Evolutionary conservation across 1,140 invertebrate genomes (phyloP).

Genomic region (Mycetomoellerius zeteki): DNA sequence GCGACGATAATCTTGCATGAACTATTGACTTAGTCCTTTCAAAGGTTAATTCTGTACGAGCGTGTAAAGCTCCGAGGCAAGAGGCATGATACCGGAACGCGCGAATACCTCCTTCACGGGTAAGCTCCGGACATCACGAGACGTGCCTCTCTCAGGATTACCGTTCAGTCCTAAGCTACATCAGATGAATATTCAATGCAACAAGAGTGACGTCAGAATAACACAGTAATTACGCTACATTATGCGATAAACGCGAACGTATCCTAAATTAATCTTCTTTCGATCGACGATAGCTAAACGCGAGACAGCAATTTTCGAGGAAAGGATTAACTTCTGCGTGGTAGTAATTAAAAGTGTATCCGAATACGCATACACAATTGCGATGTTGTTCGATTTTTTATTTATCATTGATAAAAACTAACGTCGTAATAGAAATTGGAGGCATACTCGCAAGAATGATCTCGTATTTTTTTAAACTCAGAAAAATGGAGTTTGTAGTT

Average conservation of each 20-base stretch:
- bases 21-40: constrained; percentile 33
- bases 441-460: not conserved
- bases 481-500: constrained; percentile 27
- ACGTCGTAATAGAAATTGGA: not conserved
- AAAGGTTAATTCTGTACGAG: constrained; percentile 40
- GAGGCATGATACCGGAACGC: constrained; percentile 37
- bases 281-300: not conserved
- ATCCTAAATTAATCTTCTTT: not conserved
- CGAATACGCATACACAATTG: not conserved
- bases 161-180: constrained; percentile 30
- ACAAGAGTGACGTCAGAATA: constrained; percentile 50
- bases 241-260: constrained; percentile 8
- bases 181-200: constrained; percentile 52
- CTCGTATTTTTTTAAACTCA: not conserved
- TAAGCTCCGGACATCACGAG: constrained; percentile 42
- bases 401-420: not conserved
- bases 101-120: constrained; percentile 26
- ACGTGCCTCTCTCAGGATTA: constrained; percentile 50
- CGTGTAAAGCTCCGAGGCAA: constrained; percentile 49
- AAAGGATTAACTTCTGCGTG: not conserved
- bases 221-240: constrained; percentile 36
- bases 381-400: not conserved
- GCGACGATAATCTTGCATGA: constrained; percentile 38
- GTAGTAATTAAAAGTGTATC: not conserved
- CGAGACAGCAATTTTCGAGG: constrained; percentile 1